Conservation (phyloP, 2,888 invertebrate species). For the Steinernema hermaphroditum region DNA sequence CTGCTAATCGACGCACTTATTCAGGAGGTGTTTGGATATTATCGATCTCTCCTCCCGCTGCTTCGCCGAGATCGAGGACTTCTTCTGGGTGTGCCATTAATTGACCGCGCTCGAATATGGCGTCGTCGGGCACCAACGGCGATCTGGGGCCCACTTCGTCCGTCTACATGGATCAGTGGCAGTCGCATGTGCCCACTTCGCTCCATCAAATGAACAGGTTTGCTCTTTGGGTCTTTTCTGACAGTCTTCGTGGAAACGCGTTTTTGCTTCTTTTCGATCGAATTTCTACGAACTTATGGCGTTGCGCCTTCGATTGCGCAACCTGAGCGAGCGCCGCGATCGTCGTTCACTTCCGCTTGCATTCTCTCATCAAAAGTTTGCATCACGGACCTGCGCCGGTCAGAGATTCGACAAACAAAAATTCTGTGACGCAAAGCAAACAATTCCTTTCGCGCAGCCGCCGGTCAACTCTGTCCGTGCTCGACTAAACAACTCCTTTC, state of each 20-base stretch:
- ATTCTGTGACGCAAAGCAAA: conserved; percentile 26
- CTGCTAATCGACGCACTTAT: neutral
- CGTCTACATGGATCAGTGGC: conserved; percentile 25
- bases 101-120: neutral
- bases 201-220: conserved; percentile 22
- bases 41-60: conserved; percentile 25
- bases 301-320: neutral
- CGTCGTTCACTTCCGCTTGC: neutral
- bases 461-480: neutral
- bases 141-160: conserved; percentile 19
- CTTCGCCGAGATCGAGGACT: neutral
- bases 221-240: no score
- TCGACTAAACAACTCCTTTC: neutral
- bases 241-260: no score
- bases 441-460: conserved; percentile 20
- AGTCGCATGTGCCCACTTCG: conserved; percentile 1
- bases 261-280: no score
- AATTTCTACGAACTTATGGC: no score
- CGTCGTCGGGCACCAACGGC: conserved; percentile 17
- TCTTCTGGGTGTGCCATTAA: neutral
- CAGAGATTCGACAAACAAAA: conserved; percentile 18
- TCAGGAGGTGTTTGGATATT: conserved; percentile 20
- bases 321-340: neutral
- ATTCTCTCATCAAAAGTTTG: conserved; percentile 9
- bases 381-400: neutral